Evolutionary conservation across 1,140 invertebrate species (phyloP).

Genomic region (Bradynema listronoti): DNA sequence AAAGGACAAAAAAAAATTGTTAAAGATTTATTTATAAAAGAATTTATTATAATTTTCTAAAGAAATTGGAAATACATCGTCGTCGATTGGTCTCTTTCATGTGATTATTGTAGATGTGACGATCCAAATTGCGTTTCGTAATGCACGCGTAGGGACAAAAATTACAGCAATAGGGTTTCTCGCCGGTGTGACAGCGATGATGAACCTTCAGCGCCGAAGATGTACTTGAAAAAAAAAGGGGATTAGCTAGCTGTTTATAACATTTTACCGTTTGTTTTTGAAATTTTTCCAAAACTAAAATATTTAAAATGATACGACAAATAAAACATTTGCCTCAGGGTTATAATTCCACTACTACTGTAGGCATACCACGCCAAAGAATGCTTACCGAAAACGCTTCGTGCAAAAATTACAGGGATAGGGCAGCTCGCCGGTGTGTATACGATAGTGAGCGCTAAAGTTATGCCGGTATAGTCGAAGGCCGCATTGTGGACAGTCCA

Average conservation of each 20-base stretch:
- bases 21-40: background rate
- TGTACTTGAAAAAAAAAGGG: constrained; percentile 40
- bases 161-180: constrained; percentile 92
- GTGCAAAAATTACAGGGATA: constrained; percentile 59
- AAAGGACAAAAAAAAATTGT: background rate
- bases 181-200: constrained; percentile 72
- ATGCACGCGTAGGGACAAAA: constrained; percentile 91
- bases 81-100: background rate
- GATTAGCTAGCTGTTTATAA: background rate
- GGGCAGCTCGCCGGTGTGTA: constrained; percentile 59
- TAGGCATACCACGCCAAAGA: too few species aligned
- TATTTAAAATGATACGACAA: too few species aligned
- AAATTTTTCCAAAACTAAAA: background rate
- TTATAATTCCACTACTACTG: too few species aligned
- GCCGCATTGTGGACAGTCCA: constrained; percentile 53
- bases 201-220: constrained; percentile 49
- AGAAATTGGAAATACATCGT: background rate
- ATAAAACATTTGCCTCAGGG: too few species aligned
- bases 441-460: constrained; percentile 53
- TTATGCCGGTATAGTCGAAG: constrained; percentile 48
- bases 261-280: background rate
- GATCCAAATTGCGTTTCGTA: constrained; percentile 54
- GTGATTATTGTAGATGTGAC: constrained; percentile 48
- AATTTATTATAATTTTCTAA: background rate
- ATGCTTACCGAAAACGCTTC: constrained; percentile 47